A percentile compares a stretch with the other conserved stretches of the same genome.
phyloP scores from a whole-genome alignment of 1,140 invertebrate genomes.

The Caenorhabditis briggsae region DNA sequence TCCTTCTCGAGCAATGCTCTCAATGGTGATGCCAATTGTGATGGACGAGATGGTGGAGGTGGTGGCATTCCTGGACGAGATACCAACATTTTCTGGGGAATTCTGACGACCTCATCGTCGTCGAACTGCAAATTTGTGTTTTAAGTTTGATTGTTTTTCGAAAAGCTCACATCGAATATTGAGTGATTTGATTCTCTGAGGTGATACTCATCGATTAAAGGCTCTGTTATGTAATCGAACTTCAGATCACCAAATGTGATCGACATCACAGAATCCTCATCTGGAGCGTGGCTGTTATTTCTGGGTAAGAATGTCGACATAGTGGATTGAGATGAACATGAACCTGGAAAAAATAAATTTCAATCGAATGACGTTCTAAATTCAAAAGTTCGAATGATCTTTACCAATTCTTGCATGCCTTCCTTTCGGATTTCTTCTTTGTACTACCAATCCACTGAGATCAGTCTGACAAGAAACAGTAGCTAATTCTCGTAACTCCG shows the following conservation, averaged over 20 bases:
- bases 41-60: slow-evolving; percentile 6
- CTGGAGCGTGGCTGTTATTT: not conserved
- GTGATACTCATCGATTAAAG: slow-evolving; percentile 11
- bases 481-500: slow-evolving; percentile 14
- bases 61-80: slow-evolving; percentile 26
- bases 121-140: not conserved
- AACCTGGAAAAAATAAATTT: not conserved
- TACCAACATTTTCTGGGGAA: slow-evolving; percentile 1
- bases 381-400: too few species aligned
- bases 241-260: slow-evolving; percentile 44
- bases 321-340: slow-evolving; percentile 19
- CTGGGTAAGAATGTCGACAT: not conserved
- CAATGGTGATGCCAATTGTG: not conserved
- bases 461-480: slow-evolving; percentile 59
- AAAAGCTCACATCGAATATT: slow-evolving; percentile 19
- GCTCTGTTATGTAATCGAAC: slow-evolving; percentile 41
- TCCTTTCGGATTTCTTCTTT: slow-evolving; percentile 40
- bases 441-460: slow-evolving; percentile 24
- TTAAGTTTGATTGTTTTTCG: not conserved
- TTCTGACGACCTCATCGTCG: not conserved
- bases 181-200: slow-evolving; percentile 40
- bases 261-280: slow-evolving; percentile 38
- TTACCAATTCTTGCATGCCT: slow-evolving; percentile 25
- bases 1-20: slow-evolving; percentile 21
- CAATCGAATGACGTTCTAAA: not conserved